Evolutionary conservation across 2,113 vertebrate species (phyloP).

Genomic region (Brienomyrus longianalis): DNA sequence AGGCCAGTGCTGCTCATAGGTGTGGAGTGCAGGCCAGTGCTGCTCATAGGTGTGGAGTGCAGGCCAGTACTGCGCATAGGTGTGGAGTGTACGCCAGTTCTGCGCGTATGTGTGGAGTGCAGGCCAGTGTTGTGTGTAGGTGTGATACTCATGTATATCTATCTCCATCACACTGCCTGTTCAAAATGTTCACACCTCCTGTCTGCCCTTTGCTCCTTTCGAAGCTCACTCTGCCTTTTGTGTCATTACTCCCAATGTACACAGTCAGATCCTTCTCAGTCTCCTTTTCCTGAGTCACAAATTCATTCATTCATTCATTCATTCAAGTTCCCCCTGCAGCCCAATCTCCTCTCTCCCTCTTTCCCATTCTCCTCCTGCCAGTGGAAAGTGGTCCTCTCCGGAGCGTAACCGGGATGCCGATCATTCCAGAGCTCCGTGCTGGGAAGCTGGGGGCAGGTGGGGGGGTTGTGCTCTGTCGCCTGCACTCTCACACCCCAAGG

Average conservation of each 20-base stretch:
- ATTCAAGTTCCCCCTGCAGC: background rate
- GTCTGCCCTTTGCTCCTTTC: background rate
- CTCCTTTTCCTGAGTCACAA: slow-evolving; percentile 9
- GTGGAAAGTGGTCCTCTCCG: slow-evolving; percentile 40
- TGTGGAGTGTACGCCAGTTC: background rate
- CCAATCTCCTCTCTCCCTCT: slow-evolving; percentile 1
- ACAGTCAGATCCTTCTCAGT: background rate
- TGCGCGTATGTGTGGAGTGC: background rate
- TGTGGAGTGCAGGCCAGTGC: background rate
- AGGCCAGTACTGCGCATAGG: slow-evolving; percentile 17
- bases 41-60: background rate
- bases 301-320: background rate
- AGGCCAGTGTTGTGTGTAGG: background rate
- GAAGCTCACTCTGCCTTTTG: background rate
- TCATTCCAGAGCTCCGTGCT: slow-evolving; percentile 56
- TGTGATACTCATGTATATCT: background rate
- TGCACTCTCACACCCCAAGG: no score
- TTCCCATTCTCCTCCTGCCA: slow-evolving; percentile 21
- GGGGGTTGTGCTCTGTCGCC: background rate
- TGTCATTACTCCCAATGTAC: background rate
- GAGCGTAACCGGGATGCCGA: slow-evolving; percentile 63
- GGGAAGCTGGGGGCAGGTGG: slow-evolving; percentile 30
- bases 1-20: slow-evolving; percentile 17
- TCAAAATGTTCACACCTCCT: slow-evolving; percentile 11
- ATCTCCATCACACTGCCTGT: background rate